Base-by-base conservation (phyloP, 2,888 invertebrate species). In the Papilio demoleus region DNA sequence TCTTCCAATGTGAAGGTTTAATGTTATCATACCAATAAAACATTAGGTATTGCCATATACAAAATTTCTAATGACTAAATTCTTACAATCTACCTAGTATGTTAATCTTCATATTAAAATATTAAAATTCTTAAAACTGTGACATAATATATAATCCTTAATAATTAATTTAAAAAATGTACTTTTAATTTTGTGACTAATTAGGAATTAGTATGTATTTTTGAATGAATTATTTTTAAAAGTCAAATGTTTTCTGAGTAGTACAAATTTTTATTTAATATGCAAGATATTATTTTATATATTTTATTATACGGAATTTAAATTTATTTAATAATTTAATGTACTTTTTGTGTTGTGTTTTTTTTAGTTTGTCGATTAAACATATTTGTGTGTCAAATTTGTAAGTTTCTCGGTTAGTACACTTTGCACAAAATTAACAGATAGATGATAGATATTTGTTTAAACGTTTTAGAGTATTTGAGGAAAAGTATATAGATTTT, bases 191-290 rank as follows among this genome's bases (percentile, higher is more conserved):
- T 47, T 19, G 17, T 64, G 22, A 38, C 27, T 65, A 38, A 65
- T 38, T 47, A 60, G 12, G 38, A 31, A 31, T 31, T 17, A 40
- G 40, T 38, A 53, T 34, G 19, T 34, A 70, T 71, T 72, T 72
- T 68, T 58, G 65, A 75, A 75, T 75, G 78, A 81, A 78, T 77
- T 80, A 76, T 79, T 79, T 77, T 79, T 80, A 75, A 77, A 77
- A 80, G 81, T 85, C 81, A 82, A 86, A 31, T 85, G 72, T 8
- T 80, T 82, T 71, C 76, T 82, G 79, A 80, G 85, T 85, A 90
- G 91, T 92, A 91, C 91, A 90, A 91, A 90, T 86, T 85, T 76
- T 72, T 77, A 77, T 84, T 83, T 88, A 88, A 87, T 88, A 82
- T 74, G 79, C 79, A 67, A 74, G 79, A 83, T 58, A 34, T 14